phyloP scores from a whole-genome alignment of 2,888 invertebrate species.

The Tuta absoluta region DNA sequence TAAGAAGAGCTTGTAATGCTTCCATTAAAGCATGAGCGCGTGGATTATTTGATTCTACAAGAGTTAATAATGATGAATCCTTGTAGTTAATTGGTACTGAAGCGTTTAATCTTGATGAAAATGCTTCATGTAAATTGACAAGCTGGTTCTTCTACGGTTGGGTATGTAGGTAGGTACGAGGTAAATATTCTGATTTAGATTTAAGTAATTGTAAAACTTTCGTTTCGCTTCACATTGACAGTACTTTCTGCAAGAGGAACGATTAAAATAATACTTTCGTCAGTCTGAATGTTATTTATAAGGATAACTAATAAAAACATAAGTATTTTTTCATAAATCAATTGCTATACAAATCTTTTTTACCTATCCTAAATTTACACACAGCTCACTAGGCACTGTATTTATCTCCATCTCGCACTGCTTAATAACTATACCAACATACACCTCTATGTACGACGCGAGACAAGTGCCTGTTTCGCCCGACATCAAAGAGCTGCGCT shows the following conservation, averaged over 20 bases:
- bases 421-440: background rate
- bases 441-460: slow-evolving; percentile 50
- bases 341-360: too few relatives aligned
- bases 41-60: slow-evolving; percentile 9
- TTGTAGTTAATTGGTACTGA: background rate
- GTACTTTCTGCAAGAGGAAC: too few relatives aligned
- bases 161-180: background rate
- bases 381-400: too few relatives aligned
- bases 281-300: too few relatives aligned
- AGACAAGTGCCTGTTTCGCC: slow-evolving; percentile 58
- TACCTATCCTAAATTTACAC: too few relatives aligned
- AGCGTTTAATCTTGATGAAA: background rate
- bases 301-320: too few relatives aligned
- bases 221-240: too few relatives aligned
- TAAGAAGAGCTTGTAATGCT: slow-evolving; percentile 36
- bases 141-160: background rate
- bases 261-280: too few relatives aligned
- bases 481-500: slow-evolving; percentile 63
- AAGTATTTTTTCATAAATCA: too few relatives aligned
- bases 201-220: too few relatives aligned
- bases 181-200: too few relatives aligned
- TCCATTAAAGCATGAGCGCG: slow-evolving; percentile 13
- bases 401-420: background rate
- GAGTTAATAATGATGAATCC: slow-evolving; percentile 11
- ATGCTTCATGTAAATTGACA: background rate